Evolutionary conservation across 2,797 vertebrate genomes (phyloP).

Genomic region (Ataeniobius toweri): DNA sequence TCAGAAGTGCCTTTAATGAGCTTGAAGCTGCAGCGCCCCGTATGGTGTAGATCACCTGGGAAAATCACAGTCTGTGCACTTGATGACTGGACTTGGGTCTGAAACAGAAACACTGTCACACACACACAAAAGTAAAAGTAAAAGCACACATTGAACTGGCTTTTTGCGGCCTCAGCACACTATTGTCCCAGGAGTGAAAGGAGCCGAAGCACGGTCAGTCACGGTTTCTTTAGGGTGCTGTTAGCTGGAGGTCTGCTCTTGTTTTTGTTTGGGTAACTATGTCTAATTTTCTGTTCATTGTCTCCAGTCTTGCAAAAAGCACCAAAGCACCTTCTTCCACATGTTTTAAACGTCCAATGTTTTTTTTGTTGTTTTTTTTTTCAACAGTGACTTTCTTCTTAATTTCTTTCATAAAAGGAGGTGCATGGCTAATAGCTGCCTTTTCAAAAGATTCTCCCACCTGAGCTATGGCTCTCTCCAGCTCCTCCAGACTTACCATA

Average conservation of each 20-base stretch:
- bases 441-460: not conserved
- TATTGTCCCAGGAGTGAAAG: constrained; percentile 72
- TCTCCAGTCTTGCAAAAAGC: not conserved
- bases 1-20: constrained; percentile 69
- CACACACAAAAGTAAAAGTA: constrained; percentile 6
- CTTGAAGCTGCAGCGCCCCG: constrained; percentile 64
- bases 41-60: constrained; percentile 80
- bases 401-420: not conserved
- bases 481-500: not conserved
- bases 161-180: constrained; percentile 74
- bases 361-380: not conserved
- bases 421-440: not conserved
- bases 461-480: not conserved
- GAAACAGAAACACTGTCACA: constrained; percentile 15
- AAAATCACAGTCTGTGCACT: constrained; percentile 79
- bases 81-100: constrained; percentile 29
- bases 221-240: constrained; percentile 66
- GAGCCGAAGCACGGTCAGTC: constrained; percentile 75
- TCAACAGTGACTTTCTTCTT: not conserved
- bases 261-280: constrained; percentile 32
- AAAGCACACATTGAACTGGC: constrained; percentile 56
- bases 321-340: not conserved
- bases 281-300: constrained; percentile 12
- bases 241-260: constrained; percentile 49
- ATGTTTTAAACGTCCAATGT: not conserved